These are phyloP conservation scores for Andrena chrysosceles DNA, from an alignment of 2,888 invertebrate species.

Conservation along the genomic window DNA sequence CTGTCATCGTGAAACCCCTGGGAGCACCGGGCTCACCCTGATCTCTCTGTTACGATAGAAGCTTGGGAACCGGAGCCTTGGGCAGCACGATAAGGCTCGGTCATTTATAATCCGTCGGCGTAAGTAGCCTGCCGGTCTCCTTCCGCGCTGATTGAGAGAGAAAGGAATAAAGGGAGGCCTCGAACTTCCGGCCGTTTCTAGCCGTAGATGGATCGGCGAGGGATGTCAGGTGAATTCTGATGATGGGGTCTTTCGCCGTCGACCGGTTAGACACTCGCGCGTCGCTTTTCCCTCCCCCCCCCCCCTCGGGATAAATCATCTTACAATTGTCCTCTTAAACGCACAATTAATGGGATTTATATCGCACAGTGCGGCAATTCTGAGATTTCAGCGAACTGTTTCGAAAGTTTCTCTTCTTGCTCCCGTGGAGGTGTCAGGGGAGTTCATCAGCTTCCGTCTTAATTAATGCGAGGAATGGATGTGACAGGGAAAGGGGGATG, in stretches of 20 bases:
- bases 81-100: conserved; percentile 80
- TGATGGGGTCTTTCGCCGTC: conserved; percentile 32
- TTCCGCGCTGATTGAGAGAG: conserved; percentile 63
- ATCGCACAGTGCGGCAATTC: neutral
- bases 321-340: no score
- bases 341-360: neutral
- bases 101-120: conserved; percentile 82
- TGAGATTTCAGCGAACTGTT: neutral
- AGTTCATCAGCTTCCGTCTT: conserved; percentile 31
- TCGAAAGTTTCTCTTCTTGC: neutral
- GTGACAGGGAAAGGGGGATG: conserved; percentile 14
- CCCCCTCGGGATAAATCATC: no score
- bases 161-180: conserved; percentile 63
- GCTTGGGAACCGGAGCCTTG: conserved; percentile 77
- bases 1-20: conserved; percentile 81
- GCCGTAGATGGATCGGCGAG: conserved; percentile 60
- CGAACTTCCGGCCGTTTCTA: conserved; percentile 62
- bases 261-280: conserved; percentile 7
- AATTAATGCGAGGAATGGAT: conserved; percentile 43
- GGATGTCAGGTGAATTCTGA: conserved; percentile 59
- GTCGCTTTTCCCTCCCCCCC: neutral
- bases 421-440: neutral
- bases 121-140: conserved; percentile 71
- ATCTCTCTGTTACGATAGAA: conserved; percentile 81
- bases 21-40: conserved; percentile 76